Base-by-base conservation (phyloP, 2,797 vertebrate genomes). In the Champsocephalus gunnari region DNA sequence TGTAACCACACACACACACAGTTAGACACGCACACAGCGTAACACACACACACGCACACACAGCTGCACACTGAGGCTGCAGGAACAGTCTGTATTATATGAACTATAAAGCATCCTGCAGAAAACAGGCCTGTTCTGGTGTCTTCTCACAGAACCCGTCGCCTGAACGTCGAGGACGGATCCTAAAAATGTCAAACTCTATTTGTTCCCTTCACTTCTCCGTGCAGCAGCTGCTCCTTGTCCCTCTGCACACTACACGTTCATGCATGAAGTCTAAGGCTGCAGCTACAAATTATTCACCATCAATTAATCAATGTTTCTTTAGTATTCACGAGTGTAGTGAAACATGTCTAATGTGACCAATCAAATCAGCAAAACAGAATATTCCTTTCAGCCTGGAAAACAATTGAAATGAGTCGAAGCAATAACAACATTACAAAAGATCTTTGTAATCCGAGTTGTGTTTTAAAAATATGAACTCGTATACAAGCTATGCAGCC, bases 1-100 rank as follows among this genome's bases (percentile, higher is more conserved):
- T 84, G 72, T 88, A 88, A 91, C 89, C 77, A 8, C 82, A 77
- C 75, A 48, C 76, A 43, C 78, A 71, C 78, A 64, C 24, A 24
- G 75, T 51, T 71, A 60, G 66, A 57, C 66, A 66, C 74, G 54
- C 63, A 55, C 71, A 65, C 73, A 67, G 24, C 3, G 24, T 19
- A 19, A 19, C 19, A 19, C 19, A 19, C 19, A 19, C 19, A 19
- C 19, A 19, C 19, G 1, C 19, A 55, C 9, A 49, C 6, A 57
- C 43, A 60, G 17, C n/a, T 9, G n/a, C 59, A 64, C 60, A 11
- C 49, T 7, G 17, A 62, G 19, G 51, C 75, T 75, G 75, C 70
- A 73, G 60, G 44, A 72, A 67, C 66, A 49, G 70, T 68, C 56
- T 76, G 79, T 50, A 50, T 72, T 67, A 64, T 61, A 16, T 65